Evolutionary conservation across 2,888 invertebrate species (phyloP).

Genomic region (Tinea pellionella): DNA sequence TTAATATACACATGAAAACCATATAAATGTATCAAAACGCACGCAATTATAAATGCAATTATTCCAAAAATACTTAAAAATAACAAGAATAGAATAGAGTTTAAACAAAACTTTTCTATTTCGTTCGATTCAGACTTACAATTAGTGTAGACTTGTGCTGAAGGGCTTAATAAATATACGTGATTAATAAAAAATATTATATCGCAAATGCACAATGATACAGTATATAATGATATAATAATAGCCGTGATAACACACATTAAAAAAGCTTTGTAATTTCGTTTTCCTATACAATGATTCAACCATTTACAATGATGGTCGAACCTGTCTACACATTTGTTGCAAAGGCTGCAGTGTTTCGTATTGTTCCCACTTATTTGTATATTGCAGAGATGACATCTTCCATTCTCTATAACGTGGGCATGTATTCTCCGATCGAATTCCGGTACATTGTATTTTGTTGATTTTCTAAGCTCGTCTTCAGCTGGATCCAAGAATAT

Average conservation of each 20-base stretch:
- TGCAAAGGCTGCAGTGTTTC: constrained; percentile 97
- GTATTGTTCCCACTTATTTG: constrained; percentile 79
- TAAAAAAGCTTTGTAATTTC: constrained; percentile 89
- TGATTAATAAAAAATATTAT: constrained; percentile 73
- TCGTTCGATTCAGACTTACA: constrained; percentile 30
- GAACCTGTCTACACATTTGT: constrained; percentile 95
- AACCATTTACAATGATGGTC: constrained; percentile 99
- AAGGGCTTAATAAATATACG: constrained; percentile 70
- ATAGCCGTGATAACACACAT: constrained; percentile 84
- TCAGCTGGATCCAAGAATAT: constrained; percentile 91
- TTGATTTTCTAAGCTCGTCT: constrained; percentile 74
- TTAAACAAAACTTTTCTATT: constrained; percentile 34
- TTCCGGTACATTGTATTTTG: constrained; percentile 77
- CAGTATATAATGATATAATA: constrained; percentile 76
- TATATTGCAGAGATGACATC: constrained; percentile 93
- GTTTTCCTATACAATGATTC: constrained; percentile 94
- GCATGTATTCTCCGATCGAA: constrained; percentile 89
- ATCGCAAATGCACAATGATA: constrained; percentile 77
- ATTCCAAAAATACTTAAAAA: constrained; percentile 71
- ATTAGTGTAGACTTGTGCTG: constrained; percentile 54
- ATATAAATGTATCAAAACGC: constrained; percentile 83
- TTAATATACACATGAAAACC: constrained; percentile 91
- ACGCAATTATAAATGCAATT: constrained; percentile 80
- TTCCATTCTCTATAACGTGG: constrained; percentile 95
- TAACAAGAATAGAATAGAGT: constrained; percentile 43